Conservation (phyloP, 2,888 invertebrate species). For the Noctua fimbriata region DNA sequence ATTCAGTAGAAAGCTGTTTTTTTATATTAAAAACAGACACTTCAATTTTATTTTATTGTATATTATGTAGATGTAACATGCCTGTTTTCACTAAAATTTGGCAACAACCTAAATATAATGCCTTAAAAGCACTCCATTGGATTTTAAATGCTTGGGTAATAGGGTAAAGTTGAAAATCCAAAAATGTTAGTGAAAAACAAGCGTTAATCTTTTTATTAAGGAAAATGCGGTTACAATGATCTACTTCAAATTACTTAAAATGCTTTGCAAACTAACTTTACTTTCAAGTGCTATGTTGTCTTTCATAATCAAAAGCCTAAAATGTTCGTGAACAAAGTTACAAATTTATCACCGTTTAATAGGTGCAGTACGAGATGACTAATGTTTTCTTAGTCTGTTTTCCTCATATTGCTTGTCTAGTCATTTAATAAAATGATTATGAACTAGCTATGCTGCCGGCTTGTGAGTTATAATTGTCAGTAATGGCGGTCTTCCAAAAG, state of each 20-base stretch:
- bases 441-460: not conserved
- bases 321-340: not conserved
- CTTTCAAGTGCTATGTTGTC: not conserved
- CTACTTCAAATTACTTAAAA: not conserved
- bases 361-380: too few relatives aligned
- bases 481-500: slow-evolving; percentile 14
- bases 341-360: too few relatives aligned
- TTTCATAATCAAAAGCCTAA: not conserved
- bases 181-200: not conserved
- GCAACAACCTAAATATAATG: not conserved
- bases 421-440: not conserved
- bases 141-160: not conserved
- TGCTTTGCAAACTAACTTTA: not conserved
- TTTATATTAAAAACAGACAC: too few relatives aligned
- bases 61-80: too few relatives aligned
- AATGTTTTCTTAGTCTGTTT: not conserved
- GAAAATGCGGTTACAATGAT: not conserved
- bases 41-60: too few relatives aligned
- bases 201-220: not conserved
- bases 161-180: not conserved
- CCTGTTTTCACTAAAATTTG: not conserved
- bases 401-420: not conserved
- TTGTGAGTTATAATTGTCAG: not conserved
- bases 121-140: not conserved
- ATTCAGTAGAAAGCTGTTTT: too few relatives aligned